phyloP scores from a whole-genome alignment of 2,113 vertebrate species.

The Mola mola region DNA sequence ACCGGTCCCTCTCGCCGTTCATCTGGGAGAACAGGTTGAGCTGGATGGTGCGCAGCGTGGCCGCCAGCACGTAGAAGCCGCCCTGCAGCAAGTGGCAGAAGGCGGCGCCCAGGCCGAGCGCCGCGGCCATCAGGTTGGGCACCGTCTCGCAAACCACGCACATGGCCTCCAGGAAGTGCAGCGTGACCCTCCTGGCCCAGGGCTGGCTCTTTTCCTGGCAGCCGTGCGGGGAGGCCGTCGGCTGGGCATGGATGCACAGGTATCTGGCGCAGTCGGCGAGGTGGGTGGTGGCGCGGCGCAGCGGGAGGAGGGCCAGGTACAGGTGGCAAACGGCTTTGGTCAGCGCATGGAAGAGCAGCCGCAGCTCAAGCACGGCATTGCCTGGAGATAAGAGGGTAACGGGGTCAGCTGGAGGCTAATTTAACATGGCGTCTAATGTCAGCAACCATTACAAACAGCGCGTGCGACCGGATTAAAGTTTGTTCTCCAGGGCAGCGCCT shows the following conservation, averaged over 20 bases:
- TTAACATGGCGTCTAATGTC: constrained; percentile 66
- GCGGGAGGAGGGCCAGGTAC: constrained; percentile 76
- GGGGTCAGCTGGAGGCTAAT: constrained; percentile 63
- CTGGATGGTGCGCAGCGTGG: constrained; percentile 72
- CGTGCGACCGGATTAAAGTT: constrained; percentile 66
- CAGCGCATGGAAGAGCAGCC: constrained; percentile 75
- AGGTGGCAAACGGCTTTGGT: constrained; percentile 76
- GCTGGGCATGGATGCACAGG: constrained; percentile 58
- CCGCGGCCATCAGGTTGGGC: constrained; percentile 67
- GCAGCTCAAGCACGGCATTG: constrained; percentile 76
- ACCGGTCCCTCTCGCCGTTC: constrained; percentile 71
- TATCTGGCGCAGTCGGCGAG: constrained; percentile 51
- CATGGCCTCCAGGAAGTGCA: constrained; percentile 67
- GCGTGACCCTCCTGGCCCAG: constrained; percentile 46
- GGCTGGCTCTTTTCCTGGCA: constrained; percentile 25
- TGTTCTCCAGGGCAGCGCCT: constrained; percentile 2
- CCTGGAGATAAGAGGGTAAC: constrained; percentile 69
- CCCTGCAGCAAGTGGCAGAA: constrained; percentile 72
- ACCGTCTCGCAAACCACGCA: constrained; percentile 71
- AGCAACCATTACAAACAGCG: constrained; percentile 64
- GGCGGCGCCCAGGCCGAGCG: constrained; percentile 65
- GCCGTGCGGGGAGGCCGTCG: constrained; percentile 14
- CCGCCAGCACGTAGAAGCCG: constrained; percentile 64
- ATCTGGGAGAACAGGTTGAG: constrained; percentile 71
- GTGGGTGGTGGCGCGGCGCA: constrained; percentile 66